Evolutionary conservation across 2,888 invertebrate species (phyloP).

Genomic region (Orthosia gracilis): DNA sequence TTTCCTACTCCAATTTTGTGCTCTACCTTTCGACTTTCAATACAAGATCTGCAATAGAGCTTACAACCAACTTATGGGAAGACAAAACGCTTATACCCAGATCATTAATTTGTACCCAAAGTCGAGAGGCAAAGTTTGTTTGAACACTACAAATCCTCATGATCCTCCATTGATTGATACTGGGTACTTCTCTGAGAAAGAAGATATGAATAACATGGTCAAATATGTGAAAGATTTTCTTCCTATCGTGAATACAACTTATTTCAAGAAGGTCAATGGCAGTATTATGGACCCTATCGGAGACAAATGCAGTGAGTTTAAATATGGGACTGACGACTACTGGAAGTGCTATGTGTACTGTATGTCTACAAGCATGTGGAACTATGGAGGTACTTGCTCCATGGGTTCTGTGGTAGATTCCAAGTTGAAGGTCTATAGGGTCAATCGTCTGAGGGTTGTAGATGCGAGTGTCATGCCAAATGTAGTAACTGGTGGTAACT

Average conservation of each 20-base stretch:
- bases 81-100: slow-evolving; percentile 9
- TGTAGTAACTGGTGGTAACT: slow-evolving; percentile 27
- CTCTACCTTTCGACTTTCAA: slow-evolving; percentile 15
- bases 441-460: slow-evolving; percentile 26
- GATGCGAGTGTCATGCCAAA: slow-evolving; percentile 41
- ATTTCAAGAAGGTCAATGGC: slow-evolving; percentile 67
- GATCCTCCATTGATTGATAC: slow-evolving; percentile 67
- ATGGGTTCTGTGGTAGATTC: slow-evolving; percentile 42
- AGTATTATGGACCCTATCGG: slow-evolving; percentile 60
- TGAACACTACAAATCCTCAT: slow-evolving; percentile 65
- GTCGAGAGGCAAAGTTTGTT: slow-evolving; percentile 66
- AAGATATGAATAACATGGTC: slow-evolving; percentile 68
- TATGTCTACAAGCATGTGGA: slow-evolving; percentile 28
- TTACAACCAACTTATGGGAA: slow-evolving; percentile 12
- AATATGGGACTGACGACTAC: slow-evolving; percentile 61
- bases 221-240: slow-evolving; percentile 69
- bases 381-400: slow-evolving; percentile 34
- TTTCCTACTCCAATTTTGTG: slow-evolving; percentile 21
- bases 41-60: slow-evolving; percentile 10
- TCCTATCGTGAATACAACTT: slow-evolving; percentile 67
- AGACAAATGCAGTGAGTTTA: slow-evolving; percentile 42
- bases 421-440: slow-evolving; percentile 34
- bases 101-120: slow-evolving; percentile 65
- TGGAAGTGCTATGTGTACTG: slow-evolving; percentile 64
- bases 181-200: slow-evolving; percentile 60